Evolutionary conservation across 2,113 vertebrate species (phyloP).

Genomic region (Callopanchax toddi): DNA sequence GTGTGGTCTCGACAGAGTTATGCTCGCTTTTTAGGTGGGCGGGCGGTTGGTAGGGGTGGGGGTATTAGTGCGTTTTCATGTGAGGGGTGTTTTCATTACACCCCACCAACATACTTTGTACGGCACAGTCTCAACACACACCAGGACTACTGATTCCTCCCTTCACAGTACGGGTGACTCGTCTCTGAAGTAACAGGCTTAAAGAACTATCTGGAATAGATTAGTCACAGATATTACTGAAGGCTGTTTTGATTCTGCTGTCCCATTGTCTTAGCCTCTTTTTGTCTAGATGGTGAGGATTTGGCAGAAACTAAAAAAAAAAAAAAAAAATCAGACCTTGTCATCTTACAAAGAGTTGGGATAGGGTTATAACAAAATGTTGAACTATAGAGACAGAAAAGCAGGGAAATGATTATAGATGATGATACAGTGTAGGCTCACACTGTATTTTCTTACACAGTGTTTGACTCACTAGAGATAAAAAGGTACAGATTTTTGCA

Average conservation of each 20-base stretch:
- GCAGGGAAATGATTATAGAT: conserved; percentile 12
- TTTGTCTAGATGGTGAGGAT: conserved; percentile 27
- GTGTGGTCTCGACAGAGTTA: conserved; percentile 62
- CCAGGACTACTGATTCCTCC: conserved; percentile 46
- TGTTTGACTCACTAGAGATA: conserved; percentile 48
- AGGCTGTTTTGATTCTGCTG: conserved; percentile 61
- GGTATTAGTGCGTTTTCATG: conserved; percentile 47
- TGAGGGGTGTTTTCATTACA: conserved; percentile 61
- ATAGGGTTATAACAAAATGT: too few relatives aligned
- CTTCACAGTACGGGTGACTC: conserved; percentile 26
- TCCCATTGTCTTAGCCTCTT: conserved; percentile 51
- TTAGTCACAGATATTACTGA: conserved; percentile 76
- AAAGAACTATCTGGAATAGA: conserved; percentile 72
- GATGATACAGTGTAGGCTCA: conserved; percentile 4
- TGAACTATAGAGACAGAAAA: neutral
- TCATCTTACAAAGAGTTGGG: conserved; percentile 25
- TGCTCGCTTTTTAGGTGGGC: conserved; percentile 46
- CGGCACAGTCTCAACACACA: conserved; percentile 59
- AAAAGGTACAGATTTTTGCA: conserved; percentile 64
- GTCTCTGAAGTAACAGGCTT: conserved; percentile 56
- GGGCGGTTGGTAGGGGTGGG: conserved; percentile 10
- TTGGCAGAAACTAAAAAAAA: conserved; percentile 46
- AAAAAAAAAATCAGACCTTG: conserved; percentile 20
- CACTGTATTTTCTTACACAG: conserved; percentile 17
- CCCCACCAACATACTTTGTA: conserved; percentile 54